Evolutionary conservation across 2,113 vertebrate genomes (phyloP).

Genomic region (Spilogale gracilis): DNA sequence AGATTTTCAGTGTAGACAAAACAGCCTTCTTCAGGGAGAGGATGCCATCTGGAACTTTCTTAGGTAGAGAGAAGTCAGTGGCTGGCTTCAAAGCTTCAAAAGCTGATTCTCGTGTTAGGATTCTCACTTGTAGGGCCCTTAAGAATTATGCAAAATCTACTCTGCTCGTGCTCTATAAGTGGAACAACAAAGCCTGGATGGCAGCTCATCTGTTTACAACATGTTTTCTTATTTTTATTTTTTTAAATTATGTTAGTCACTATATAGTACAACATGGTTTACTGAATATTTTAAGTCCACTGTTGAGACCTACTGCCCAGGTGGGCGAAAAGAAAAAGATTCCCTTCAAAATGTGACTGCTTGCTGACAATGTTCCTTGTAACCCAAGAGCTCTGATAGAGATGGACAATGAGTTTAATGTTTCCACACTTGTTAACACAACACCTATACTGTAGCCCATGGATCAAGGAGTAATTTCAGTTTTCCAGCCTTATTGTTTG

Average conservation of each 20-base stretch:
- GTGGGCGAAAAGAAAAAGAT: not conserved
- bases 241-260: too few relatives aligned
- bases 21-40: not conserved
- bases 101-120: not conserved
- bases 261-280: not conserved
- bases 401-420: not conserved
- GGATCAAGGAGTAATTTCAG: not conserved
- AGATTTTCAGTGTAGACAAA: not conserved
- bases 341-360: not conserved
- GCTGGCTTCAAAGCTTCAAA: not conserved
- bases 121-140: not conserved
- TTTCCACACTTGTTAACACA: not conserved
- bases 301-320: not conserved
- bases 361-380: not conserved
- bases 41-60: not conserved
- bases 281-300: not conserved
- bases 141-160: not conserved
- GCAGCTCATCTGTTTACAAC: not conserved
- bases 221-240: not conserved
- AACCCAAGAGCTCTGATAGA: not conserved
- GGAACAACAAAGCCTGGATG: not conserved
- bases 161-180: not conserved
- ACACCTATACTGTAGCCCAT: not conserved
- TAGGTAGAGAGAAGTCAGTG: not conserved
- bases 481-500: not conserved